These are phyloP conservation scores for Gadopsis marmoratus DNA, from an alignment of 2,797 vertebrate genomes.

Conservation along the genomic window DNA sequence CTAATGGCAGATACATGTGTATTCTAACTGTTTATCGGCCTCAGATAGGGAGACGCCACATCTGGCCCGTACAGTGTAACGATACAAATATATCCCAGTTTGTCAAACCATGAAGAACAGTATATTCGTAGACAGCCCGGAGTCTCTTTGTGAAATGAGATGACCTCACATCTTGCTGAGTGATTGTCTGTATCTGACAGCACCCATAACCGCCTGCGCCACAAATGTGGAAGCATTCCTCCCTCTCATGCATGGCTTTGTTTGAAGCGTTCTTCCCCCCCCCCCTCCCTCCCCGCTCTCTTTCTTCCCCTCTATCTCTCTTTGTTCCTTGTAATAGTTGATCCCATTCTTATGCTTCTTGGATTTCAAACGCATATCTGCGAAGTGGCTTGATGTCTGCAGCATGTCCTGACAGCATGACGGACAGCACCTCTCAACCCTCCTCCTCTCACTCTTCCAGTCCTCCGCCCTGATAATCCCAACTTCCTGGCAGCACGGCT, in stretches of 20 bases:
- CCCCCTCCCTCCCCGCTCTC: background rate
- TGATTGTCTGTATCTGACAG: constrained; percentile 68
- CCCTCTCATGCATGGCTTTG: constrained; percentile 51
- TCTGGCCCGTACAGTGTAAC: background rate
- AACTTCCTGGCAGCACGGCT: constrained; percentile 41
- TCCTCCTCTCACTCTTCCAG: constrained; percentile 39
- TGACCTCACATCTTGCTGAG: constrained; percentile 66
- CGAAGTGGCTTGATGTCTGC: constrained; percentile 74
- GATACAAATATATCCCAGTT: background rate
- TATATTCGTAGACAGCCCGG: constrained; percentile 35
- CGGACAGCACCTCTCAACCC: constrained; percentile 55
- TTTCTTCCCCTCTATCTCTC: constrained; percentile 39
- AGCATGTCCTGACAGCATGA: constrained; percentile 76
- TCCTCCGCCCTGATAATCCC: constrained; percentile 50
- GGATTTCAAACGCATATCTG: constrained; percentile 83
- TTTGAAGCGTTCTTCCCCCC: constrained; percentile 60
- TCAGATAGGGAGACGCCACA: background rate
- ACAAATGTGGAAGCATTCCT: constrained; percentile 69
- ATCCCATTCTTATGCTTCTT: constrained; percentile 81
- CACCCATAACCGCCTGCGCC: constrained; percentile 50
- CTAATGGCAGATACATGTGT: background rate
- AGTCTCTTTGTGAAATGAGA: constrained; percentile 67
- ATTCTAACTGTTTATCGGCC: background rate
- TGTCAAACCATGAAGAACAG: constrained; percentile 12
- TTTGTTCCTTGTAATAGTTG: constrained; percentile 70